A percentile compares a stretch with the other conserved stretches of the same genome.
Evolutionary conservation across 1,140 invertebrate species (phyloP).

Genomic region (Atta cephalotes): DNA sequence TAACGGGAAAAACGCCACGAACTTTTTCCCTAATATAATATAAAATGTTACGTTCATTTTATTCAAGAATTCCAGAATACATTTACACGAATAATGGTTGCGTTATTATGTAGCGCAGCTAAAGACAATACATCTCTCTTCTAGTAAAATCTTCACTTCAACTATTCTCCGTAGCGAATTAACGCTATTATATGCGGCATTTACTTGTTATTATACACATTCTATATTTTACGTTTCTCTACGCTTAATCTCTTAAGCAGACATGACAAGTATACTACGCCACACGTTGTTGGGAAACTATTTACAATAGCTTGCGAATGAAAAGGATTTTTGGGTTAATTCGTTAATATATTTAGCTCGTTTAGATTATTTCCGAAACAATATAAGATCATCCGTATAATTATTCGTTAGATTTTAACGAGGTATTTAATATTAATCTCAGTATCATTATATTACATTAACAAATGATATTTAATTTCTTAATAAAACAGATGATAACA

Average conservation of each 20-base stretch:
- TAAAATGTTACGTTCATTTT: slow-evolving; percentile 49
- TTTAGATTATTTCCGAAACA: slow-evolving; percentile 6
- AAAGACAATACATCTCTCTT: slow-evolving; percentile 50
- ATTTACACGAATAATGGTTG: slow-evolving; percentile 34
- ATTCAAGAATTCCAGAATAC: neutral
- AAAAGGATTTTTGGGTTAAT: slow-evolving; percentile 50
- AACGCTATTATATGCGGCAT: slow-evolving; percentile 44
- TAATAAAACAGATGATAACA: too few species aligned
- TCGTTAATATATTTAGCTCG: slow-evolving; percentile 5
- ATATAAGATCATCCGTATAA: neutral
- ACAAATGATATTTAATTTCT: neutral
- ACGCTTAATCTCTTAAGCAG: slow-evolving; percentile 49
- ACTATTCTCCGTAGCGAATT: slow-evolving; percentile 45
- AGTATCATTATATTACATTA: neutral
- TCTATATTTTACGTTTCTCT: slow-evolving; percentile 38
- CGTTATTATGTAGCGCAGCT: slow-evolving; percentile 10
- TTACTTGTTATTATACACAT: slow-evolving; percentile 55
- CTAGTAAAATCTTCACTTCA: slow-evolving; percentile 50
- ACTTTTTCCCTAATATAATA: slow-evolving; percentile 1
- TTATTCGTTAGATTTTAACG: neutral
- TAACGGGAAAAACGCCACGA: too few species aligned
- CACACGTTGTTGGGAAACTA: slow-evolving; percentile 5
- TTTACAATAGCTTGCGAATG: slow-evolving; percentile 30
- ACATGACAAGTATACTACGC: slow-evolving; percentile 33
- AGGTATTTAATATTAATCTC: slow-evolving; percentile 23